A percentile compares a stretch with the other conserved stretches of the same genome.
Conservation (phyloP, 2,888 invertebrate genomes). For the Strigamia transsilvanica region DNA sequence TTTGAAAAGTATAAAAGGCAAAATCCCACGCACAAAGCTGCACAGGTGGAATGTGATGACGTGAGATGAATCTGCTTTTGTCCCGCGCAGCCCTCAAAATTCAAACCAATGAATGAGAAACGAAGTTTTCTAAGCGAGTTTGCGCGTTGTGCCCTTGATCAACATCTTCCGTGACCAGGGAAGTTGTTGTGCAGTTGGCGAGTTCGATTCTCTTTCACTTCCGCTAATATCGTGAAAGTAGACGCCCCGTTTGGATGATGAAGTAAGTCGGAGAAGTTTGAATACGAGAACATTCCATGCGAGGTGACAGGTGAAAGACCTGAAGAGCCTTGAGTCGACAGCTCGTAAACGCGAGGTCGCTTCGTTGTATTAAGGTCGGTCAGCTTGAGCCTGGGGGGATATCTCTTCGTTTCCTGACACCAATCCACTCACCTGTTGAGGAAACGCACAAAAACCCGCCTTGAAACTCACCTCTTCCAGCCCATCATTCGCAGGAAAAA, state of each 20-base stretch:
- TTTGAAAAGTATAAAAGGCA: neutral
- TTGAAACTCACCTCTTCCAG: neutral
- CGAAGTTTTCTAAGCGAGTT: slow-evolving; percentile 15
- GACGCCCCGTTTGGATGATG: slow-evolving; percentile 28
- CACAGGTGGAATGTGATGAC: slow-evolving; percentile 43
- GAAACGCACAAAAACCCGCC: slow-evolving; percentile 42
- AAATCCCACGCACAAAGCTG: slow-evolving; percentile 45
- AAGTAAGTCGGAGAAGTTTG: neutral
- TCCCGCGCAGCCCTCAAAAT: slow-evolving; percentile 22
- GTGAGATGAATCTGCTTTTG: slow-evolving; percentile 40
- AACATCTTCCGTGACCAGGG: slow-evolving; percentile 34
- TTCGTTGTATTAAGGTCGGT: slow-evolving; percentile 27
- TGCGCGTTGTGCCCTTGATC: slow-evolving; percentile 44
- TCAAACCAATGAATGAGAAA: slow-evolving; percentile 39
- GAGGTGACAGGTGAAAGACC: slow-evolving; percentile 49
- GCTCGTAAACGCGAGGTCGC: slow-evolving; percentile 34
- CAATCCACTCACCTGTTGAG: slow-evolving; percentile 49
- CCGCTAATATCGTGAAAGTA: slow-evolving; percentile 25
- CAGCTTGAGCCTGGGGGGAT: slow-evolving; percentile 4
- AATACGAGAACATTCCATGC: slow-evolving; percentile 19
- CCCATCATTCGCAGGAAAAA: neutral
- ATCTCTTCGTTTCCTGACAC: slow-evolving; percentile 31
- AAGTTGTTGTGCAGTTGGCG: slow-evolving; percentile 21
- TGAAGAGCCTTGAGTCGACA: slow-evolving; percentile 7
- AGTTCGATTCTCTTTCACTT: slow-evolving; percentile 23